Conservation (phyloP, 2,113 vertebrate species). For the Uria lomvia region DNA sequence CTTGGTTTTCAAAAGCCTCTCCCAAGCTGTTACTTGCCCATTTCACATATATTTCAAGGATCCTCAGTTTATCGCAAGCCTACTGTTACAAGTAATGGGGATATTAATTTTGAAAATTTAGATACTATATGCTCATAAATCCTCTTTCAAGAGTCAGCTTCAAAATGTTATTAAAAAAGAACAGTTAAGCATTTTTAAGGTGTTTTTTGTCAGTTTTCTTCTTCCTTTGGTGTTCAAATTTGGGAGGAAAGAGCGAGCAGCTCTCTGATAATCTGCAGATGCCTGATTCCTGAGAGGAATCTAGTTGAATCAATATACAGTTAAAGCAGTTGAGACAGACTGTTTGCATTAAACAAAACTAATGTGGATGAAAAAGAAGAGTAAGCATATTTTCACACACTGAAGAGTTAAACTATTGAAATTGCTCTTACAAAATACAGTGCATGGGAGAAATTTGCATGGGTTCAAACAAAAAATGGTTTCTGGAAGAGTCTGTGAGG, state of each 20-base stretch:
- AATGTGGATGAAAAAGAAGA: background rate
- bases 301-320: background rate
- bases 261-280: background rate
- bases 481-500: background rate
- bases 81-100: background rate
- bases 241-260: background rate
- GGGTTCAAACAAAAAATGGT: background rate
- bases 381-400: background rate
- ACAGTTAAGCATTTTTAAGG: background rate
- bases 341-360: background rate
- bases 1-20: background rate
- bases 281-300: background rate
- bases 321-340: background rate
- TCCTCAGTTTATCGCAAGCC: background rate
- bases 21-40: background rate
- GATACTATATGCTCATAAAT: background rate
- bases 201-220: accelerated
- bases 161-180: background rate
- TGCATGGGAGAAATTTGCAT: background rate
- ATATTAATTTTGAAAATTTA: background rate
- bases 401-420: background rate
- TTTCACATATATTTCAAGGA: background rate
- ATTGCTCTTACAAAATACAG: background rate
- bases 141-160: background rate
- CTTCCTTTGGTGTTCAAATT: background rate